phyloP scores from a whole-genome alignment of 2,888 invertebrate species.

The Schrankia costaestrigalis region DNA sequence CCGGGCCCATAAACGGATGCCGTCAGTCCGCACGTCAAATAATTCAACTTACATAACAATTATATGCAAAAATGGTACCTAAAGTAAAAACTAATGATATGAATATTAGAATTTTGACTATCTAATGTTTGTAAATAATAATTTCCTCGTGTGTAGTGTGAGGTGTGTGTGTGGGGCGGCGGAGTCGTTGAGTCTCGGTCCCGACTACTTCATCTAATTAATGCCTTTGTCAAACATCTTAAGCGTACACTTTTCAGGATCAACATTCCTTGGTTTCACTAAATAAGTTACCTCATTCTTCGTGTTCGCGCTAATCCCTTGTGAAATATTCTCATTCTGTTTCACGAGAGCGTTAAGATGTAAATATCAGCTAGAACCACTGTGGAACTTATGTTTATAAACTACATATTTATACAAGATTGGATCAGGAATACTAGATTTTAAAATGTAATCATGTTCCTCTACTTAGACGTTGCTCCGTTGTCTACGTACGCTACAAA shows the following conservation, averaged over 20 bases:
- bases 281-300: constrained; percentile 53
- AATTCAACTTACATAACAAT: constrained; percentile 59
- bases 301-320: constrained; percentile 36
- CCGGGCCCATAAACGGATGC: constrained; percentile 61
- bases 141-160: constrained; percentile 41
- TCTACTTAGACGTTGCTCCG: constrained; percentile 55
- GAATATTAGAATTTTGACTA: constrained; percentile 77
- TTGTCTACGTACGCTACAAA: constrained; percentile 25
- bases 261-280: constrained; percentile 44
- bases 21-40: constrained; percentile 54
- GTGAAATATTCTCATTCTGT: constrained; percentile 44
- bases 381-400: constrained; percentile 61
- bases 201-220: constrained; percentile 42
- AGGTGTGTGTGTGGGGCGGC: constrained; percentile 40
- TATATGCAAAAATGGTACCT: constrained; percentile 63
- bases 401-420: constrained; percentile 71
- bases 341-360: constrained; percentile 52
- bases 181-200: constrained; percentile 39
- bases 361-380: constrained; percentile 64
- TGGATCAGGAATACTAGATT: constrained; percentile 67
- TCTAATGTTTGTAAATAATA: constrained; percentile 69
- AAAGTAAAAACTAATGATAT: constrained; percentile 80
- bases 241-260: constrained; percentile 56
- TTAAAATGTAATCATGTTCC: constrained; percentile 53
- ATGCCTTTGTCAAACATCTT: constrained; percentile 47